Evolutionary conservation across 2,888 invertebrate genomes (phyloP).

Genomic region (Xestoiulus laeticollis): DNA sequence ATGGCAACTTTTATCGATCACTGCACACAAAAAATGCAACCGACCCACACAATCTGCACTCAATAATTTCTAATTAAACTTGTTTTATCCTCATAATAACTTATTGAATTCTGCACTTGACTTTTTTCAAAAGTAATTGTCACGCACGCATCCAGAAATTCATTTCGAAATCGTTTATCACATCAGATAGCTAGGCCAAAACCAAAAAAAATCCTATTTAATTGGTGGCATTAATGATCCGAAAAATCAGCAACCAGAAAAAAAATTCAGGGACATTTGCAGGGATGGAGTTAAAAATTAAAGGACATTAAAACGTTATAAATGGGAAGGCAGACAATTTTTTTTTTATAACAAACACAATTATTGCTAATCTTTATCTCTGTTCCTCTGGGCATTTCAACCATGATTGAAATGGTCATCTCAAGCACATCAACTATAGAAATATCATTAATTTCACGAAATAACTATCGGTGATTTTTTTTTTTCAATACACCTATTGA

Average conservation of each 20-base stretch:
- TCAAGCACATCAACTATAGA: neutral
- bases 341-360: neutral
- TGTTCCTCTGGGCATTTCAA: neutral
- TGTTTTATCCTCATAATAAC: neutral
- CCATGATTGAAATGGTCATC: neutral
- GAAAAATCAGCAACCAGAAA: neutral
- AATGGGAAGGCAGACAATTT: neutral
- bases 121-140: neutral
- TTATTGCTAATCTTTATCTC: neutral
- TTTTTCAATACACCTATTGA: neutral
- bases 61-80: neutral
- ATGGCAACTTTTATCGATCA: neutral
- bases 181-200: neutral
- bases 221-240: neutral
- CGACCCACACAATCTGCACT: neutral
- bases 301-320: neutral
- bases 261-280: neutral
- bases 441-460: neutral
- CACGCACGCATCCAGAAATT: neutral
- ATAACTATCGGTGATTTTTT: neutral
- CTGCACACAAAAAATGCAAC: neutral
- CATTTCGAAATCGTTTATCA: neutral
- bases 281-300: neutral
- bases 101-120: neutral
- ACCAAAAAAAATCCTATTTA: neutral